Conservation (phyloP, 1,140 invertebrate species). For the Drosophila willistoni region DNA sequence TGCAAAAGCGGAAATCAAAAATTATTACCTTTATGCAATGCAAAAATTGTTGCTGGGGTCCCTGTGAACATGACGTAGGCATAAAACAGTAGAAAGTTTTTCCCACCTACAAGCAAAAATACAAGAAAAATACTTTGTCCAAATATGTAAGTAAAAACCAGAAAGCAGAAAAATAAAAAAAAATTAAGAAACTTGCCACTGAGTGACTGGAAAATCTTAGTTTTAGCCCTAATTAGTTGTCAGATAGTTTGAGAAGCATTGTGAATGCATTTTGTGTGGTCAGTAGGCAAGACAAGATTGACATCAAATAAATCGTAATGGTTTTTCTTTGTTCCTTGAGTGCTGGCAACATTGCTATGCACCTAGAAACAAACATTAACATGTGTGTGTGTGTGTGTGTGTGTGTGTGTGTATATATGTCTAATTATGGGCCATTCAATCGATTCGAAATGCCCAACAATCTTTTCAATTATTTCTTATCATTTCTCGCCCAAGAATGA, state of each 20-base stretch:
- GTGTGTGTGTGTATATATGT: neutral
- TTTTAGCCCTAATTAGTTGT: conserved; percentile 39
- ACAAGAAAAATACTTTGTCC: no score
- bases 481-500: conserved; percentile 50
- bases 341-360: conserved; percentile 4
- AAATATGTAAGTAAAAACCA: neutral
- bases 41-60: conserved; percentile 42
- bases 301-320: conserved; percentile 16
- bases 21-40: conserved; percentile 15
- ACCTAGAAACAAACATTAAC: conserved; percentile 12
- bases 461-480: conserved; percentile 81
- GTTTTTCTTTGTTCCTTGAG: conserved; percentile 14
- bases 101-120: conserved; percentile 8
- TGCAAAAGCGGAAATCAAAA: conserved; percentile 23
- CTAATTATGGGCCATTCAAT: conserved; percentile 44
- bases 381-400: neutral
- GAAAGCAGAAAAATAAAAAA: conserved; percentile 33
- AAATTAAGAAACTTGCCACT: conserved; percentile 42
- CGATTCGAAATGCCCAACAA: conserved; percentile 73
- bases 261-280: conserved; percentile 34
- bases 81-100: conserved; percentile 56
- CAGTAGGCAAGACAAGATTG: conserved; percentile 22
- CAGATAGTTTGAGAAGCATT: conserved; percentile 10
- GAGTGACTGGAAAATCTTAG: conserved; percentile 38
- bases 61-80: conserved; percentile 52